A percentile compares a stretch with the other conserved stretches of the same genome.
Evolutionary conservation across 2,113 vertebrate genomes (phyloP).

Genomic region (Pycnonotus jocosus): DNA sequence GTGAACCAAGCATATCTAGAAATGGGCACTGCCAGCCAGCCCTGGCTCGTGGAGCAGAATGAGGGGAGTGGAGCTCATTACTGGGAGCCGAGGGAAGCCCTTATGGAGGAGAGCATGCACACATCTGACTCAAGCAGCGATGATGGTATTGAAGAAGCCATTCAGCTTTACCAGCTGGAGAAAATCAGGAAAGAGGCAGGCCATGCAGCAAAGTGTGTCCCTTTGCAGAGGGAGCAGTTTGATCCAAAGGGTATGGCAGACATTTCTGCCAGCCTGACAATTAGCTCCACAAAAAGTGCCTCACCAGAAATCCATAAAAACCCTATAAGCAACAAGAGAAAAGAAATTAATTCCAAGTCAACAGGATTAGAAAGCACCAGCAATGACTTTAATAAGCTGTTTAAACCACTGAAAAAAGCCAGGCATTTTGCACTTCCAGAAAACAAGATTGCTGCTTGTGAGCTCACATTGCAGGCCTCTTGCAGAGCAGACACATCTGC

Average conservation of each 20-base stretch:
- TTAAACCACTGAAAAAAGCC: conserved; percentile 51
- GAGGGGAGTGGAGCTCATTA: not conserved
- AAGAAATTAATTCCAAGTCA: conserved; percentile 42
- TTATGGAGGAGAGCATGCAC: accelerated
- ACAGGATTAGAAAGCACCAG: not conserved
- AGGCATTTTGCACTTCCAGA: not conserved
- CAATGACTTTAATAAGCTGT: not conserved
- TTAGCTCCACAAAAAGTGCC: conserved; percentile 53
- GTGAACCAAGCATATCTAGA: not conserved
- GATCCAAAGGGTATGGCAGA: not conserved
- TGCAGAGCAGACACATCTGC: conserved; percentile 82
- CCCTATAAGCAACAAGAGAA: conserved; percentile 62
- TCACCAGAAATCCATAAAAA: conserved; percentile 59
- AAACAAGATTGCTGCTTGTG: not conserved
- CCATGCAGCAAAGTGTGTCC: not conserved
- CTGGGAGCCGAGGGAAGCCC: not conserved
- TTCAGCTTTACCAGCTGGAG: conserved; percentile 88
- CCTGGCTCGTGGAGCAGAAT: not conserved
- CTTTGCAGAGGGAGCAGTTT: conserved; percentile 28
- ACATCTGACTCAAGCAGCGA: conserved; percentile 84
- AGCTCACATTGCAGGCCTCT: not conserved
- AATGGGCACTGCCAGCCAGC: not conserved
- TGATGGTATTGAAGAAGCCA: conserved; percentile 92
- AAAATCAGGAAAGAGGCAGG: conserved; percentile 71
- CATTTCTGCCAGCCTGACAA: not conserved